Percentiles rank a stretch among this genome's conserved stretches.
Conservation (phyloP, 2,888 invertebrate genomes). For the Megaustenia siamemsis region DNA sequence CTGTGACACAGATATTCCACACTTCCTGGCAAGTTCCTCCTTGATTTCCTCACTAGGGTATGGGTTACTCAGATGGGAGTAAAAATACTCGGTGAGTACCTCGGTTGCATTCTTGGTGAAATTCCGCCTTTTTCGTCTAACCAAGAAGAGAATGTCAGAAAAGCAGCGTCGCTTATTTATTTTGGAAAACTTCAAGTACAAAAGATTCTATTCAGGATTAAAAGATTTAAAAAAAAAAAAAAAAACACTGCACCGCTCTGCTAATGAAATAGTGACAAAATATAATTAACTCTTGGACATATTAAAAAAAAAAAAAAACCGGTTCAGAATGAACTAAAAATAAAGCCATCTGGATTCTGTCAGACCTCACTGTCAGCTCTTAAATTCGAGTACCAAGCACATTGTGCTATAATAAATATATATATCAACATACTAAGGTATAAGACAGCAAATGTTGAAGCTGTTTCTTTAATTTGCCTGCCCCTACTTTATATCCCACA, state of each 20-base stretch:
- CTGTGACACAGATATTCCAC: constrained; percentile 98
- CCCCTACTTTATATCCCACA: no score
- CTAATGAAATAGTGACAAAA: no score
- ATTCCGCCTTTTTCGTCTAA: constrained; percentile 92
- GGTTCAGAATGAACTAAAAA: neutral
- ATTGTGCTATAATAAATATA: no score
- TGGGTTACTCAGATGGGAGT: constrained; percentile 99
- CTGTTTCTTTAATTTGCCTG: no score
- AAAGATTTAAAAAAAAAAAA: neutral
- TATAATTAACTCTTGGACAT: no score
- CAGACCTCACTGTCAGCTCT: no score
- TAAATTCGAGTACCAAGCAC: no score
- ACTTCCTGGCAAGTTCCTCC: constrained; percentile 98
- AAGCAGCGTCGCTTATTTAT: constrained; percentile 34
- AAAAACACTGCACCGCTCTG: no score
- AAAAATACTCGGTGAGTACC: constrained; percentile 99
- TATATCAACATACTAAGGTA: no score
- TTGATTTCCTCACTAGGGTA: constrained; percentile 99
- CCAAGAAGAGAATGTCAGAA: constrained; percentile 52
- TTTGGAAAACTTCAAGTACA: constrained; percentile 2
- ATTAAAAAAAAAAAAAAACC: constrained; percentile 4
- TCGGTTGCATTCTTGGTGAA: constrained; percentile 99
- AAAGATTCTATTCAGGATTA: neutral
- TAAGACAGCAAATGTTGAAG: no score
- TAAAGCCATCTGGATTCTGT: neutral